Base-by-base conservation (phyloP, 2,797 vertebrate species). In the Semaprochilodus insignis region DNA sequence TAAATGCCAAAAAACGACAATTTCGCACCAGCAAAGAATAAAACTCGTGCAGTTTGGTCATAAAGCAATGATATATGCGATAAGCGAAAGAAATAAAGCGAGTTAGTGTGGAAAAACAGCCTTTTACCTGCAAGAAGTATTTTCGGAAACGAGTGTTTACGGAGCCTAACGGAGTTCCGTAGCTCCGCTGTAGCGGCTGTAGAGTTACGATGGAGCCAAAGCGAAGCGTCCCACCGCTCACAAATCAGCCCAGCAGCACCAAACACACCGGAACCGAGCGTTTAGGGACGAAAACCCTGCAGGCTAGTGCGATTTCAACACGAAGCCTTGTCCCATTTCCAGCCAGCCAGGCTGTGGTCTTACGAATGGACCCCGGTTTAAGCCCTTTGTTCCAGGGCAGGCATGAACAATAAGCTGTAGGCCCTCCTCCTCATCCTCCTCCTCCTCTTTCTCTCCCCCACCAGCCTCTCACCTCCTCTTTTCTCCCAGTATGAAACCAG, bases 361-460 rank as follows among this genome's bases (percentile, higher is more conserved):
- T 72, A 21, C 23, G 83, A 74, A 81, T 40, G 59, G 78, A 84
- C 73, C 83, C 83, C 85, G 83, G 82, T 83, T 78, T 78, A 84
- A 86, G 80, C 75, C 82, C 88, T 89, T 89, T 89, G 88, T 89
- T 87, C 88, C 78, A 84, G 84, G 80, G 85, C 82, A 87, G 85
- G 83, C 87, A 85, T 89, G 88, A 89, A 89, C 88, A 89, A 88
- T 85, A 88, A 83, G 88, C 87, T 73, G 79, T 82, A 87, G 87
- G 90, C 91, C 91, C 92, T 89, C 90, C 36, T 85, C 90, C 89
- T 90, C 87, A 86, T 90, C 86, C 84, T 89, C 88, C 88, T 75
- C 69, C 70, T 80, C 82, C 77, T 81, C 66, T 60, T 27, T 77
- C 70, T 83, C 81, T 83, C 81, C 81, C 75, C 81, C 81, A 75